Conservation (phyloP, 1,140 invertebrate species). For the Musca domestica region DNA sequence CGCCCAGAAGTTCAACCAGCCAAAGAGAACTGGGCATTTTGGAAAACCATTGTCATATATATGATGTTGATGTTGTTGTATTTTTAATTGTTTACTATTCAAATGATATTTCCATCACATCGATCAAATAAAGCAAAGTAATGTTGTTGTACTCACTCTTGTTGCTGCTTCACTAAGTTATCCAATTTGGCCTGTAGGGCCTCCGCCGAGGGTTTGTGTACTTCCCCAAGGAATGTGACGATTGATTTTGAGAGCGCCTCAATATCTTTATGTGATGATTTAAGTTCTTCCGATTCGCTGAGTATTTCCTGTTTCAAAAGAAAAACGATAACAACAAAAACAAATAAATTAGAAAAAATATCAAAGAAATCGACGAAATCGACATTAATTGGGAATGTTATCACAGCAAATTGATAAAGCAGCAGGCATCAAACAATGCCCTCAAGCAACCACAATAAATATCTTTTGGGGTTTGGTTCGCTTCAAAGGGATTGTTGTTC, state of each 20-base stretch:
- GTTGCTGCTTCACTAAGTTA: conserved; percentile 57
- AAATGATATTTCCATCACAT: too few relatives aligned
- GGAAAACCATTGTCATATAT: too few relatives aligned
- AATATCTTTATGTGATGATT: conserved; percentile 59
- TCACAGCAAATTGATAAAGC: not conserved
- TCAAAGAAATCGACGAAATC: not conserved
- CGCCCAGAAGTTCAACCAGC: not conserved
- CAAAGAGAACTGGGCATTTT: not conserved
- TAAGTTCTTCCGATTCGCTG: conserved; percentile 60
- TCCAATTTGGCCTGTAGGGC: conserved; percentile 60
- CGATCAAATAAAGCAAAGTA: too few relatives aligned
- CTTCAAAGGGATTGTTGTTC: not conserved
- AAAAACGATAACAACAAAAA: not conserved
- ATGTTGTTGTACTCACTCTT: conserved; percentile 56
- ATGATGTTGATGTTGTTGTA: too few relatives aligned
- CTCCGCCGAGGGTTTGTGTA: conserved; percentile 58
- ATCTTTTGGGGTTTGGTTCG: not conserved
- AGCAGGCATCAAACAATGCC: too few relatives aligned
- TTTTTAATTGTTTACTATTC: too few relatives aligned
- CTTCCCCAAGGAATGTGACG: conserved; percentile 59
- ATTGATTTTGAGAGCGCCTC: conserved; percentile 58
- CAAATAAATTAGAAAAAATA: not conserved
- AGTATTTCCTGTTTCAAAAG: conserved; percentile 59
- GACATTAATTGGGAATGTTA: not conserved
- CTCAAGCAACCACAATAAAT: too few relatives aligned